These are phyloP conservation scores for Coptodon rendalli DNA, from an alignment of 2,113 vertebrate genomes.

Conservation along the genomic window DNA sequence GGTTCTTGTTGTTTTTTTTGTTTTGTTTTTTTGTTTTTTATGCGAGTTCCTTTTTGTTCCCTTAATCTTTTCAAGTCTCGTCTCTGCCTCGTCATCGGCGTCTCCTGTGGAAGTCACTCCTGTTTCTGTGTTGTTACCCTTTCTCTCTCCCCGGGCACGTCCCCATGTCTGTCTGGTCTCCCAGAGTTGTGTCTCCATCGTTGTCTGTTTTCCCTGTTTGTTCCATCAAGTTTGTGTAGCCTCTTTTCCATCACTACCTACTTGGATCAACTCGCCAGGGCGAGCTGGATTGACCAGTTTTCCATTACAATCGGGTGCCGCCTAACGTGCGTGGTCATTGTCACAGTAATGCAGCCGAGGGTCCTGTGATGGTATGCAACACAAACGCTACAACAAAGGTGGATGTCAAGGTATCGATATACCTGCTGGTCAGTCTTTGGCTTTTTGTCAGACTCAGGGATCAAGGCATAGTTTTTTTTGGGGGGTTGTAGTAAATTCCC, in stretches of 20 bases:
- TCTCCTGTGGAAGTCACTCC: not conserved
- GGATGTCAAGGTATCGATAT: fast-evolving
- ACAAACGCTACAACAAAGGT: not conserved
- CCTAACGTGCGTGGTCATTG: not conserved
- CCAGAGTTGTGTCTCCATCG: not conserved
- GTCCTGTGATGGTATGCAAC: fast-evolving
- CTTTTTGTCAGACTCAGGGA: not conserved
- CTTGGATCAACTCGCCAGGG: not conserved
- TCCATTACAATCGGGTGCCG: not conserved
- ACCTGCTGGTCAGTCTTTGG: not conserved
- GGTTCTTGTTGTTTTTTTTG: too few relatives aligned
- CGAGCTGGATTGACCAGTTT: not conserved
- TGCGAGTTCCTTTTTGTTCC: too few relatives aligned
- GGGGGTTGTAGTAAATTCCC: fast-evolving
- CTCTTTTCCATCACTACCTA: not conserved
- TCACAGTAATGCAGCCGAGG: not conserved
- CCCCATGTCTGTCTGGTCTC: not conserved
- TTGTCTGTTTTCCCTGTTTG: not conserved
- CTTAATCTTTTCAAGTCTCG: too few relatives aligned
- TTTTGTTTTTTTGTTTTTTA: too few relatives aligned
- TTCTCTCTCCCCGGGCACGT: fast-evolving
- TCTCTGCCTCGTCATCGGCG: fast-evolving
- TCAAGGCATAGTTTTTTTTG: not conserved
- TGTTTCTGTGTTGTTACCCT: not conserved
- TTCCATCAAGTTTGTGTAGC: not conserved